Conservation (phyloP, 2,888 invertebrate genomes). For the Drosophila nr. perissopoda region DNA sequence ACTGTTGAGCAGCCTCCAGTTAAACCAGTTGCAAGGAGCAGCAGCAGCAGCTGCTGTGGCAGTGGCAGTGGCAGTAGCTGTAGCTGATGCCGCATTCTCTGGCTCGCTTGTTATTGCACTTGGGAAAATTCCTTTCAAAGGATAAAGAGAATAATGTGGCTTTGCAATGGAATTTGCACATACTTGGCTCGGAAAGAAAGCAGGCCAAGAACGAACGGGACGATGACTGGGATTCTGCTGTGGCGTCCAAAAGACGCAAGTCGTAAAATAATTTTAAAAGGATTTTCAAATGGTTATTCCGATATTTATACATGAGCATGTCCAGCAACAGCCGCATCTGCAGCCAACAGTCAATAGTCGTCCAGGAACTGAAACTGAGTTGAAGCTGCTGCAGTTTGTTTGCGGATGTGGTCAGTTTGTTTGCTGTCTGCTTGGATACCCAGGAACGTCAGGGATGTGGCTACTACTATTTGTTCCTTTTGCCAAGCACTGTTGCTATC, state of each 20-base stretch:
- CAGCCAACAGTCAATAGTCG: slow-evolving; percentile 24
- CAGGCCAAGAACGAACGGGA: slow-evolving; percentile 32
- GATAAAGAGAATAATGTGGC: slow-evolving; percentile 82
- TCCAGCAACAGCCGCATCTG: slow-evolving; percentile 42
- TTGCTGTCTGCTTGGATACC: slow-evolving; percentile 55
- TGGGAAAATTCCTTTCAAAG: slow-evolving; percentile 78
- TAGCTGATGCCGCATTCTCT: slow-evolving; percentile 35
- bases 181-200: slow-evolving; percentile 62
- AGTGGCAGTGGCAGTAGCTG: not conserved
- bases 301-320: slow-evolving; percentile 75
- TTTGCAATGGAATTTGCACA: slow-evolving; percentile 82
- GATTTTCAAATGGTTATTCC: slow-evolving; percentile 79
- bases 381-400: slow-evolving; percentile 55
- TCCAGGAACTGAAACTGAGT: slow-evolving; percentile 9
- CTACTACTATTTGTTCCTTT: slow-evolving; percentile 36
- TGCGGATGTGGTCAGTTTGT: slow-evolving; percentile 74
- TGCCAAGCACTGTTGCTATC: slow-evolving; percentile 24
- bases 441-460: slow-evolving; percentile 32
- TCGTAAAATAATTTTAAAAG: slow-evolving; percentile 79
- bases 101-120: slow-evolving; percentile 76
- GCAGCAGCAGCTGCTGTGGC: slow-evolving; percentile 2
- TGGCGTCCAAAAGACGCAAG: slow-evolving; percentile 79
- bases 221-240: slow-evolving; percentile 20
- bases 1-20: slow-evolving; percentile 19
- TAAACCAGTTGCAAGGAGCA: slow-evolving; percentile 11